Conservation (phyloP, 2,113 vertebrate species). For the Plectropomus leopardus region DNA sequence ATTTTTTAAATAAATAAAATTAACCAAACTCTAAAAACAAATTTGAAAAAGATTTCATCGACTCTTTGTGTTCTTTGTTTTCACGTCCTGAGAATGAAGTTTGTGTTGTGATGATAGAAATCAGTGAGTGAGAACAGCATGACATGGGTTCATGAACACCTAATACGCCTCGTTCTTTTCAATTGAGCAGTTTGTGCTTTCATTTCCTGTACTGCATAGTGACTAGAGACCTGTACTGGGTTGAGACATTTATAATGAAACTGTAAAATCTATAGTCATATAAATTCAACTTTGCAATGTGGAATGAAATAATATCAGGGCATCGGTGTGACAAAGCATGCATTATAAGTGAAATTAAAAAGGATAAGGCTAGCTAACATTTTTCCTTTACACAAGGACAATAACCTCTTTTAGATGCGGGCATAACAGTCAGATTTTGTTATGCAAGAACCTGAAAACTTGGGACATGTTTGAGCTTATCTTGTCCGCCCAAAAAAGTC, state of each 20-base stretch:
- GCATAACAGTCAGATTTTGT: constrained; percentile 46
- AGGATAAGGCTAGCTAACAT: constrained; percentile 75
- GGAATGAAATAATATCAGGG: constrained; percentile 66
- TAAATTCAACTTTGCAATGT: constrained; percentile 53
- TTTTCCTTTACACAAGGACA: constrained; percentile 71
- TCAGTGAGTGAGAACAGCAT: constrained; percentile 44
- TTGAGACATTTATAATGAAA: constrained; percentile 53
- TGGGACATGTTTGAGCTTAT: constrained; percentile 23
- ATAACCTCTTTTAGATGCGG: constrained; percentile 52
- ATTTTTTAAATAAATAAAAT: constrained; percentile 83
- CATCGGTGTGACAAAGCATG: constrained; percentile 77
- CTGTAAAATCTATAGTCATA: constrained; percentile 51
- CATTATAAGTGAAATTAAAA: constrained; percentile 77
- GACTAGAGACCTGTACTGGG: constrained; percentile 66
- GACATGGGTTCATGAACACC: constrained; percentile 49
- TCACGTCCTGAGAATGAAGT: constrained; percentile 76
- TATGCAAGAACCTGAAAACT: constrained; percentile 55
- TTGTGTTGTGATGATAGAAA: constrained; percentile 54
- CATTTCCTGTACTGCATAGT: constrained; percentile 79
- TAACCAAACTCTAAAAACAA: constrained; percentile 73
- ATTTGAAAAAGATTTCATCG: constrained; percentile 62
- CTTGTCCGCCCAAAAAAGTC: constrained; percentile 26
- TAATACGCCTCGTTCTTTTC: constrained; percentile 46
- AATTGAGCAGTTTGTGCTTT: constrained; percentile 76
- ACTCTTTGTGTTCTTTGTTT: constrained; percentile 70